Conservation (phyloP, 2,888 invertebrate genomes). For the Fabriciana adippe region DNA sequence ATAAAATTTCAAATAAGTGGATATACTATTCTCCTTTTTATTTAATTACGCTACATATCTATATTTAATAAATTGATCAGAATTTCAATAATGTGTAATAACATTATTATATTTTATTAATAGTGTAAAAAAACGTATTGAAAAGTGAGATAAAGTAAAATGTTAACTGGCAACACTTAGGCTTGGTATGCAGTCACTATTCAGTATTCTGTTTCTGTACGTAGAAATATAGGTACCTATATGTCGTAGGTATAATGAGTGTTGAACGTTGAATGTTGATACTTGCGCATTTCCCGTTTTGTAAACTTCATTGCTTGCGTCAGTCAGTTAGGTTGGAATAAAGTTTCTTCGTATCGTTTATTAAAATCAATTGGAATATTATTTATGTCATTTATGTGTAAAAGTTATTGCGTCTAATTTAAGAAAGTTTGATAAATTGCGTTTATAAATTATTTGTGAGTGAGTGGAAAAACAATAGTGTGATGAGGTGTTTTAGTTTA, state of each 20-base stretch:
- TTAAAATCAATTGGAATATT: conserved; percentile 2
- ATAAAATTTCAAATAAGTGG: no score
- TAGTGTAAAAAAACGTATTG: no score
- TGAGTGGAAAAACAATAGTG: conserved; percentile 31
- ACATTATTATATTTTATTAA: neutral
- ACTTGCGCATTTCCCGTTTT: conserved; percentile 36
- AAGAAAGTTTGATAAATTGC: conserved; percentile 15
- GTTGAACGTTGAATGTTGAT: conserved; percentile 20
- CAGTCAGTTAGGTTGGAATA: conserved; percentile 28
- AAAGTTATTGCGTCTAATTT: conserved; percentile 3
- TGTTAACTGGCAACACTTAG: conserved; percentile 1
- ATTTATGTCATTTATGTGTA: conserved; percentile 5
- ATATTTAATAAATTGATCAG: neutral
- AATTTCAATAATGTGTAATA: neutral
- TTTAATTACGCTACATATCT: no score
- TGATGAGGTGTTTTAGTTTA: conserved; percentile 49
- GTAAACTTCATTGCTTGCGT: conserved; percentile 38
- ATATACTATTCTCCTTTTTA: no score
- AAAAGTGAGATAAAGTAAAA: neutral
- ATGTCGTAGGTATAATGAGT: conserved; percentile 7
- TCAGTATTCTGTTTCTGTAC: no score
- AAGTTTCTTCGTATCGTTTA: conserved; percentile 16
- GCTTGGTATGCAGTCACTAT: conserved; percentile 12
- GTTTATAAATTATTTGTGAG: conserved; percentile 23
- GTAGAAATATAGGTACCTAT: conserved; percentile 1